phyloP scores from a whole-genome alignment of 2,113 vertebrate species.

The Gallinago jamesoni region DNA sequence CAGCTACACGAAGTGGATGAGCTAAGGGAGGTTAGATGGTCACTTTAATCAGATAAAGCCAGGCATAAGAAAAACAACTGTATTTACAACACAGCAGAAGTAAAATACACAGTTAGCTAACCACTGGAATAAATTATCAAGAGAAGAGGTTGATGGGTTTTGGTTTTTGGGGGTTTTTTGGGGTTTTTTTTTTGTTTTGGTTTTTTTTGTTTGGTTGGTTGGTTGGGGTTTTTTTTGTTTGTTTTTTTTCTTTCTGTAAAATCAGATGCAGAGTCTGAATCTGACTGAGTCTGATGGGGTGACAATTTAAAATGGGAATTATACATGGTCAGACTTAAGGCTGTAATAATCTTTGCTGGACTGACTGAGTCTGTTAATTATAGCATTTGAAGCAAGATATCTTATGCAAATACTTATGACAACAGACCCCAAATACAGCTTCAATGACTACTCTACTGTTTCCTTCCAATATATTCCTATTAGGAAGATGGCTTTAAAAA shows the following conservation, averaged over 20 bases:
- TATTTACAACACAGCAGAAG: background rate
- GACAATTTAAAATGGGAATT: background rate
- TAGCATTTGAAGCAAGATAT: background rate
- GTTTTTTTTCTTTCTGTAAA: background rate
- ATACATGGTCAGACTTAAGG: background rate
- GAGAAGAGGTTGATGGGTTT: accelerated
- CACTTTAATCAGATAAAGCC: background rate
- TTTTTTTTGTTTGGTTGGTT: too few relatives aligned
- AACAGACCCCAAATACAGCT: background rate
- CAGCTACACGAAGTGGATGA: background rate
- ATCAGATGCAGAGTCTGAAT: background rate
- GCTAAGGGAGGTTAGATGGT: background rate
- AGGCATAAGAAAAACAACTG: background rate
- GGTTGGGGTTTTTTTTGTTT: too few relatives aligned
- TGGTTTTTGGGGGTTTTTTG: too few relatives aligned
- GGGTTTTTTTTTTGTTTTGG: too few relatives aligned
- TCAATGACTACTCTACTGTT: background rate
- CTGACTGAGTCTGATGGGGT: background rate
- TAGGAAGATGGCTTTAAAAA: background rate
- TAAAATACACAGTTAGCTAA: background rate
- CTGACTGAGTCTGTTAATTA: background rate
- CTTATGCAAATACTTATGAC: background rate
- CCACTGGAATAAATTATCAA: background rate
- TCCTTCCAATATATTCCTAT: background rate
- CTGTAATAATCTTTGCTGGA: background rate